Evolutionary conservation across 2,113 vertebrate species (phyloP), one percentile per base, ranked within the genome.

Genomic region (Kryptolebias marmoratus): DNA sequence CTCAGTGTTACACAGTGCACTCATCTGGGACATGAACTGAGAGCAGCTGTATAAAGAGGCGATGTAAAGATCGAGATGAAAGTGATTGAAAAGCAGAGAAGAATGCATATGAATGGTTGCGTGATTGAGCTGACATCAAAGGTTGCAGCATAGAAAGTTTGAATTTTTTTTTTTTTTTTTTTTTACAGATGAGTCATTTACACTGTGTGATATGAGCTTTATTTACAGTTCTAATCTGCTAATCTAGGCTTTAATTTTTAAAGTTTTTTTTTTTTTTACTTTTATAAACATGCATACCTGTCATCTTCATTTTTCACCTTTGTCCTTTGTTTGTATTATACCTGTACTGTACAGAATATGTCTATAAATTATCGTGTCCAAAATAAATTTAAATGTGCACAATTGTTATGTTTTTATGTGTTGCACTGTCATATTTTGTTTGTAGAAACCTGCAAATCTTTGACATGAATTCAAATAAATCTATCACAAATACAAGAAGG

Each of bases 351-450:
- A 84, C 88, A 90, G 77, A 89, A 72, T 16, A 76, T 80, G 64
- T 69, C 71, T 88, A 77, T 87, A 86, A 89, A 88, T 87, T 74
- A 91, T 84, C 83, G 64, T 84, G 87, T 90, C 76, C 70, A 65
- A 83, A 92, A 91, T 92, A 91, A 91, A 92, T 80, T 60, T 65
- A 68, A 66, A 79, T 79, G 69, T 69, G 65, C 81, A 85, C 77
- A 82, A 70, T 73, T 53, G 0, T 85, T 53, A 71, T 61, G 30
- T 4, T 66, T 79, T 45, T 58, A 27, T 60, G 72, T 82, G 58
- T 85, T 66, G 55, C 66, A 18, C 67, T 61, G 12, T 70, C 22
- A 15, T 55, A 32, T 77, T 68, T 66, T 50, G 47, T 53, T 68
- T 50, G 27, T 71, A 39, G 42, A 58, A 31, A 45, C 14, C 13